Base-by-base conservation (phyloP, 2,888 invertebrate genomes). In the Antitype chi region DNA sequence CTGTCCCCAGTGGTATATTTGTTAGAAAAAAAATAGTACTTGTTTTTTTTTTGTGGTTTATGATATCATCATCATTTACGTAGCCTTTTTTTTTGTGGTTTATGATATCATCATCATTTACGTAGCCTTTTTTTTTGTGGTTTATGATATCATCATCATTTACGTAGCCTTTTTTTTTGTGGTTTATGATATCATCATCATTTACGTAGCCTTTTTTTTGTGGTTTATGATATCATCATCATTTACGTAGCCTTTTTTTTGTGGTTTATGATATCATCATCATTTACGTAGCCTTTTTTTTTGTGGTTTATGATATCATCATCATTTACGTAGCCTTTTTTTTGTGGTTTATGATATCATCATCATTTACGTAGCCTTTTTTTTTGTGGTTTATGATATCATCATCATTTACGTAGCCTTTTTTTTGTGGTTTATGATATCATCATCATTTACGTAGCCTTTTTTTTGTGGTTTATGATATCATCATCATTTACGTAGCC, bases 1-100 rank as follows among this genome's bases (percentile, higher is more conserved):
- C 25, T 55, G 70, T 63, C 68, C 76, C 69, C 63, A 23, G 68
- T 57, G 76, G 64, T 53, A 2, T 76, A 2, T 70, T 76, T 60
- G 49, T 63, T 72, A 78, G 77, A 75, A 78, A 73, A 75, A 55
- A 49, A 25, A n/a, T 6, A 9, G 9, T 32, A 32, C 5, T n/a
- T 17, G 0, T 32, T 66, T 15, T 25, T 55, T 60, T 67, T 75
- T 63, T 47, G 43, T 53, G 2, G 23, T 59, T 28, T 20, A 2
- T 7, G 17, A 38, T 57, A 59, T 38, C 15, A 7, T 2, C 1
- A 47, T 47, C 43, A 47, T 47, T 6, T 32, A 32, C 32, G 5
- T 47, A 47, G 43, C 43, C 43, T 47, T 47, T 47, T 47, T 60
- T 67, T 75, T 63, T 47, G 43, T 53, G 2, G 23, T 59, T 28